phyloP scores from a whole-genome alignment of 1,140 invertebrate species.

The Nilaparvata lugens region DNA sequence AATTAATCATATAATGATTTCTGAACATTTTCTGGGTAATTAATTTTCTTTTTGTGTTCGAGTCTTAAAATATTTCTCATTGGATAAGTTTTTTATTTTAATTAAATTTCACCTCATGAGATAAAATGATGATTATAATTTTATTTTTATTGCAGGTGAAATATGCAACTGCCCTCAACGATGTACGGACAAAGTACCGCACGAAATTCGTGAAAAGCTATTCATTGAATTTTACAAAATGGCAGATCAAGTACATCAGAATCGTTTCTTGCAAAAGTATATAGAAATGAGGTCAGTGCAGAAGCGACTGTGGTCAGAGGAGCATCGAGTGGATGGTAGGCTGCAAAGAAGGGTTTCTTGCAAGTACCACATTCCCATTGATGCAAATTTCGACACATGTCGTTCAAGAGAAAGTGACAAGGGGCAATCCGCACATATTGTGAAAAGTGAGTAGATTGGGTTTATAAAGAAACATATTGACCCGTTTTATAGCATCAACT shows the following conservation, averaged over 20 bases:
- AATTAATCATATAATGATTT: background rate
- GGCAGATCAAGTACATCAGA: conserved; percentile 37
- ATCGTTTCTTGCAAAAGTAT: conserved; percentile 37
- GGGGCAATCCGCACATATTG: too few relatives aligned
- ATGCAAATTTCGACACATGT: background rate
- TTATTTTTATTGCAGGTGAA: conserved; percentile 8
- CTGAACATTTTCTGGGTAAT: background rate
- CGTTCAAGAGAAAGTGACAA: too few relatives aligned
- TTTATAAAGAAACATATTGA: too few relatives aligned
- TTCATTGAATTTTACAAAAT: conserved; percentile 41
- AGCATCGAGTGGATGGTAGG: conserved; percentile 22
- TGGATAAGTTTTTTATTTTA: background rate
- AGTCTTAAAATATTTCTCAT: too few relatives aligned
- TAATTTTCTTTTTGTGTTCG: background rate
- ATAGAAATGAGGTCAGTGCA: conserved; percentile 36
- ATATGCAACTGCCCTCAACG: conserved; percentile 44
- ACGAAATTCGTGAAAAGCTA: conserved; percentile 34
- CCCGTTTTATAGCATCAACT: too few relatives aligned
- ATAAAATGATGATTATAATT: background rate
- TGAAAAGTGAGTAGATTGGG: too few relatives aligned
- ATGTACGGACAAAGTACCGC: conserved; percentile 40
- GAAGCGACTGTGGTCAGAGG: conserved; percentile 23
- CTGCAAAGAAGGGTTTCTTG: conserved; percentile 36
- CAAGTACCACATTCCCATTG: conserved; percentile 38
- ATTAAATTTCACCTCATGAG: background rate